A percentile compares a stretch with the other conserved stretches of the same genome.
These are phyloP conservation scores for Haemorhous mexicanus DNA, from an alignment of 2,113 vertebrate species.

Conservation along the genomic window DNA sequence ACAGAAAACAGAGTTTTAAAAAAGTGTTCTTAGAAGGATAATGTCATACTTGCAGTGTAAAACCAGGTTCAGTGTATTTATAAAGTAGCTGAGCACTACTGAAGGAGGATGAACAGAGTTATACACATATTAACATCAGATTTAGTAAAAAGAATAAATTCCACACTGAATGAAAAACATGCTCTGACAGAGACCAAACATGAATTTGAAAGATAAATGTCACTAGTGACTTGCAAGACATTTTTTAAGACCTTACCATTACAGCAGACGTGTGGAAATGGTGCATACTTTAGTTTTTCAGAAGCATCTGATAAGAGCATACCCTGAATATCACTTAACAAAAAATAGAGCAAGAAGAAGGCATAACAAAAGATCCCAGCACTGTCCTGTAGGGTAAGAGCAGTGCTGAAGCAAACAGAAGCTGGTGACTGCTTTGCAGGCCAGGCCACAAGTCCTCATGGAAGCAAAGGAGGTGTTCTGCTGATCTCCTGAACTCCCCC, in stretches of 20 bases:
- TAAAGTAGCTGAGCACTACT: background rate
- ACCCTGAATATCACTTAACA: background rate
- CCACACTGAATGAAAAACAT: background rate
- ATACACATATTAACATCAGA: background rate
- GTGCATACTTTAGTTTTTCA: background rate
- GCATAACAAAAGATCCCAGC: background rate
- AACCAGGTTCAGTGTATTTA: background rate
- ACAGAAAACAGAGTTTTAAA: background rate
- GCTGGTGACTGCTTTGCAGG: background rate
- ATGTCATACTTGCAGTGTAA: rapidly evolving
- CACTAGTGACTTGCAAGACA: background rate
- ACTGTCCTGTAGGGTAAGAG: background rate
- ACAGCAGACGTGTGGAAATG: background rate
- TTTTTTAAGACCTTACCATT: background rate
- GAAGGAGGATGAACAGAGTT: background rate
- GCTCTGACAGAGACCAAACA: background rate
- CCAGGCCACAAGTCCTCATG: rapidly evolving
- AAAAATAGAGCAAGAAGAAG: background rate
- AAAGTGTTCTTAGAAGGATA: background rate
- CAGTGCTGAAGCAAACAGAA: background rate
- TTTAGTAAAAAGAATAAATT: background rate
- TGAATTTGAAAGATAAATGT: background rate
- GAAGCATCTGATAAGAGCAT: background rate
- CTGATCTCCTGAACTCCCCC: background rate
- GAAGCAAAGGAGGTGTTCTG: background rate